Evolutionary conservation across 2,113 vertebrate species (phyloP).

Genomic region (Neoarius graeffei): DNA sequence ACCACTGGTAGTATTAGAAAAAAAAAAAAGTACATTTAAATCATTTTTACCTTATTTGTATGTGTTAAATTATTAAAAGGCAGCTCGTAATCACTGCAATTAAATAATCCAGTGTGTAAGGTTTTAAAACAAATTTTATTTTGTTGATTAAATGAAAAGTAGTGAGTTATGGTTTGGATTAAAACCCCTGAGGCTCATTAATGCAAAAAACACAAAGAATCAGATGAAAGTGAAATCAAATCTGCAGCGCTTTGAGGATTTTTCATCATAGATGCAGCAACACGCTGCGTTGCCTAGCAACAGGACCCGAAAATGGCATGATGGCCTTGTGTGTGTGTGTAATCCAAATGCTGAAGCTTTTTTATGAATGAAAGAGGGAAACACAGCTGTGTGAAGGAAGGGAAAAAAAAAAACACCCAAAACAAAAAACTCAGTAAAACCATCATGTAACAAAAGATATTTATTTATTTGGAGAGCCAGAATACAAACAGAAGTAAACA

Average conservation of each 20-base stretch:
- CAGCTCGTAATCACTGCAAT: neutral
- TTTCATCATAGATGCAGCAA: constrained; percentile 46
- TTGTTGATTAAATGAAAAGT: neutral
- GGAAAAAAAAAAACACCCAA: constrained; percentile 10
- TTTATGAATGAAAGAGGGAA: constrained; percentile 58
- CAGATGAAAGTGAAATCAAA: constrained; percentile 23
- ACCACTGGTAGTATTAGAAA: too few species aligned
- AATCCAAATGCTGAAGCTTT: constrained; percentile 31
- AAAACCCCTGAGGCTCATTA: neutral
- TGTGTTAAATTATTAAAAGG: neutral
- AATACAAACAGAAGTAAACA: constrained; percentile 51
- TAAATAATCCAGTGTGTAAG: neutral
- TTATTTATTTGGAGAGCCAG: constrained; percentile 65
- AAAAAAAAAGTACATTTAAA: neutral
- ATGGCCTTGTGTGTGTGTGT: neutral
- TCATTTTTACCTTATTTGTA: neutral
- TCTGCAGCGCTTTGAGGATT: constrained; percentile 17
- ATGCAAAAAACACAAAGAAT: neutral
- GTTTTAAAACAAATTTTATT: neutral
- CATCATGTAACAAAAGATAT: constrained; percentile 61
- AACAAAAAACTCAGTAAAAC: neutral
- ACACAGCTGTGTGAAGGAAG: constrained; percentile 16
- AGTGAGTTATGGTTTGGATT: neutral
- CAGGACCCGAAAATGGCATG: constrained; percentile 37
- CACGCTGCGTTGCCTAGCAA: constrained; percentile 50